Evolutionary conservation across 2,888 invertebrate species (phyloP).

Genomic region (Kryphioiulus occultus): DNA sequence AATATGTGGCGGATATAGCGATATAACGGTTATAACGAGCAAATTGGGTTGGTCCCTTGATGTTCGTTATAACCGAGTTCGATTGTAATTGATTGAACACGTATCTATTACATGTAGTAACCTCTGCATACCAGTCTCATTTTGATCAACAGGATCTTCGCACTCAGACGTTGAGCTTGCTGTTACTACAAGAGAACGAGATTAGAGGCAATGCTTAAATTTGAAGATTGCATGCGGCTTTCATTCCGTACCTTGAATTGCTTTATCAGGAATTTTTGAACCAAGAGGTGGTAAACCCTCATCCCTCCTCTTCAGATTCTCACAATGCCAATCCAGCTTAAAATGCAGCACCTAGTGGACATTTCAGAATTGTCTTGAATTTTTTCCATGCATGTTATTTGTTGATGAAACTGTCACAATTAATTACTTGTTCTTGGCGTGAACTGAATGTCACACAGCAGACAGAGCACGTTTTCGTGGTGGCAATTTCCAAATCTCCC

Average conservation of each 20-base stretch:
- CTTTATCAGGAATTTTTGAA: not conserved
- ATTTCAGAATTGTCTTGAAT: not conserved
- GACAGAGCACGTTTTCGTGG: constrained; percentile 44
- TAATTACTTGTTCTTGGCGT: constrained; percentile 45
- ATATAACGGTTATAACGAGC: too few species aligned
- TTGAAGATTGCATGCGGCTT: not conserved
- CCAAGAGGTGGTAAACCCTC: constrained; percentile 67
- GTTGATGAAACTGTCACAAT: not conserved
- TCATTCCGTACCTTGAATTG: not conserved
- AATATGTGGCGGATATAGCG: too few species aligned
- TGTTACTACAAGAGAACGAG: not conserved
- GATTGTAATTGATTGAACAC: too few species aligned
- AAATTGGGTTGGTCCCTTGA: too few species aligned
- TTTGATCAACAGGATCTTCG: not conserved
- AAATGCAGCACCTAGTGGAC: constrained; percentile 68
- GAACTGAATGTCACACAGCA: constrained; percentile 32
- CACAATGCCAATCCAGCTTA: constrained; percentile 84
- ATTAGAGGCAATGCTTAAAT: not conserved
- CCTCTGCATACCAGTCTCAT: not conserved
- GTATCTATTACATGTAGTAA: not conserved
- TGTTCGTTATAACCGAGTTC: too few species aligned
- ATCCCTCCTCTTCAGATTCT: constrained; percentile 78
- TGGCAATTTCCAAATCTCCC: constrained; percentile 46
- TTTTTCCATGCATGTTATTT: not conserved
- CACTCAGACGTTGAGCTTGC: not conserved